A percentile compares a stretch with the other conserved stretches of the same genome.
phyloP scores from a whole-genome alignment of 1,140 invertebrate genomes.

The Lamellibrachia luymesi region DNA sequence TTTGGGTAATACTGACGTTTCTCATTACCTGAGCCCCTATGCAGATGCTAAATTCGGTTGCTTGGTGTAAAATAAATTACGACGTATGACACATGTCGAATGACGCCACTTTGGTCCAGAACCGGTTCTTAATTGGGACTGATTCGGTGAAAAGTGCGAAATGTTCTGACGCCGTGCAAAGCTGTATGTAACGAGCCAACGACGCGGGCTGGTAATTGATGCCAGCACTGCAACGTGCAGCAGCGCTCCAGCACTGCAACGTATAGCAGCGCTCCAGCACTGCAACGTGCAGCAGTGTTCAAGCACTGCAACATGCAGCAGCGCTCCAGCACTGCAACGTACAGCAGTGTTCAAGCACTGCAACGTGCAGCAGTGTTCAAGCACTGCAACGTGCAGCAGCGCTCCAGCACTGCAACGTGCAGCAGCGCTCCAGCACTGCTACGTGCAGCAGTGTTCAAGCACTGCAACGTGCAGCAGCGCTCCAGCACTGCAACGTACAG shows the following conservation, averaged over 20 bases:
- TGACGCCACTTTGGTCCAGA: not conserved
- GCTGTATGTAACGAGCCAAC: not conserved
- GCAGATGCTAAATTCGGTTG: constrained; percentile 4
- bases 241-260: not conserved
- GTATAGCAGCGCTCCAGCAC: too few relatives aligned
- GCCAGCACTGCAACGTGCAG: not conserved
- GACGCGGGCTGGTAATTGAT: not conserved
- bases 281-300: too few relatives aligned
- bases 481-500: too few relatives aligned
- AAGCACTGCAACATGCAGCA: too few relatives aligned
- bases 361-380: too few relatives aligned
- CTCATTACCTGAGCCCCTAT: not conserved
- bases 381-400: too few relatives aligned
- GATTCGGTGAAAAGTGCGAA: not conserved
- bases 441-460: too few relatives aligned
- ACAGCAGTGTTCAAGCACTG: too few relatives aligned
- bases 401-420: too few relatives aligned
- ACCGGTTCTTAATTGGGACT: not conserved
- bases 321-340: too few relatives aligned
- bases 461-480: too few relatives aligned
- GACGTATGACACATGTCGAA: not conserved
- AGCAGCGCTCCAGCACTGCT: too few relatives aligned
- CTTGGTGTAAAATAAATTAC: constrained; percentile 5
- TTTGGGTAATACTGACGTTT: not conserved
- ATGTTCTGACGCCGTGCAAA: not conserved